Evolutionary conservation across 2,888 invertebrate species (phyloP).

Genomic region (Drosophila ochracea): DNA sequence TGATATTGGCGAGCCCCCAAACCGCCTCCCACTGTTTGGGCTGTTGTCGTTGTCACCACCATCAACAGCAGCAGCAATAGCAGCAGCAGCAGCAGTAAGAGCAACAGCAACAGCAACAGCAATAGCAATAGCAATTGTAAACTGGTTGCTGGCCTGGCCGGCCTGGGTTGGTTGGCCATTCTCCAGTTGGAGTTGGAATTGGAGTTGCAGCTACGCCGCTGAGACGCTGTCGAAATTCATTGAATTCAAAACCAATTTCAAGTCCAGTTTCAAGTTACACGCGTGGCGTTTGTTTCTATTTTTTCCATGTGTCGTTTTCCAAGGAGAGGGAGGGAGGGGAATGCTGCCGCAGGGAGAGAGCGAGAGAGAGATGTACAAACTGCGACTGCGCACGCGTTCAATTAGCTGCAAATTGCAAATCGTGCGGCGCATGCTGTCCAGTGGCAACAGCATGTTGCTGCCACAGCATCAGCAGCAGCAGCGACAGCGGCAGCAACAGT

Average conservation of each 20-base stretch:
- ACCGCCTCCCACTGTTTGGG: slow-evolving; percentile 50
- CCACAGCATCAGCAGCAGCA: slow-evolving; percentile 11
- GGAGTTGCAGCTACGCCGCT: slow-evolving; percentile 27
- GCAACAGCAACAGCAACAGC: slow-evolving; percentile 8
- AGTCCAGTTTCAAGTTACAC: slow-evolving; percentile 69
- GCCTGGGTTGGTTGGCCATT: slow-evolving; percentile 27
- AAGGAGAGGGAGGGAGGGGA: slow-evolving; percentile 1
- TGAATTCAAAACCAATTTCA: slow-evolving; percentile 61
- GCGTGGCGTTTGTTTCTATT: slow-evolving; percentile 53
- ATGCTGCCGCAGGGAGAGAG: slow-evolving; percentile 18
- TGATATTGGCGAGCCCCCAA: slow-evolving; percentile 19
- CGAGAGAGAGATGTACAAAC: slow-evolving; percentile 67
- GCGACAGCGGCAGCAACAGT: slow-evolving; percentile 56
- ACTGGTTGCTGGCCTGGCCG: slow-evolving; percentile 33
- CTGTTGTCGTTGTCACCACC: slow-evolving; percentile 36
- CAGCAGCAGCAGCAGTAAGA: slow-evolving; percentile 11
- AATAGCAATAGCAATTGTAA: slow-evolving; percentile 31
- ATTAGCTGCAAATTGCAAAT: slow-evolving; percentile 80
- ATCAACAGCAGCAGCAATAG: slow-evolving; percentile 1
- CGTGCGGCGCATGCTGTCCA: slow-evolving; percentile 77
- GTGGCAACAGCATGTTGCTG: slow-evolving; percentile 69
- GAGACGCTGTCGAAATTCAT: slow-evolving; percentile 73
- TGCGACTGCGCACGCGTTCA: slow-evolving; percentile 78
- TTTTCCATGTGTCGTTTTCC: slow-evolving; percentile 56
- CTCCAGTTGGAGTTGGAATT: slow-evolving; percentile 20